Evolutionary conservation across 2,797 vertebrate species (phyloP).

Genomic region (Coilia nasus): DNA sequence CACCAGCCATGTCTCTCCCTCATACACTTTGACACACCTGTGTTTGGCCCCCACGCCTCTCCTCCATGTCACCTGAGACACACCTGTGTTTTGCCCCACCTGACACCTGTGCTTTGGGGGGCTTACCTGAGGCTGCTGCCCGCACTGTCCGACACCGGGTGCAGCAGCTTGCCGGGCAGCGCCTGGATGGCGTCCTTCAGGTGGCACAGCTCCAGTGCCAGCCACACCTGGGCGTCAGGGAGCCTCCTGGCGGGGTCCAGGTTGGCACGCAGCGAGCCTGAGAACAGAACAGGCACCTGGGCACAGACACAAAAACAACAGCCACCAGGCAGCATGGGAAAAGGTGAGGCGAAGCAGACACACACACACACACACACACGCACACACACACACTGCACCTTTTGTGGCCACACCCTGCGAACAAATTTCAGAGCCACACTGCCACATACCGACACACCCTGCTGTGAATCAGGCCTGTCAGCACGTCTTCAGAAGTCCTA

Average conservation of each 20-base stretch:
- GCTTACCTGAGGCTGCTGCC: slow-evolving; percentile 71
- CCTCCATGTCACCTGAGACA: not conserved
- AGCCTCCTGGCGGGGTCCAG: slow-evolving; percentile 67
- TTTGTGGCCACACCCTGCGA: slow-evolving; percentile 43
- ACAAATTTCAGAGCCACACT: slow-evolving; percentile 48
- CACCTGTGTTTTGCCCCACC: not conserved
- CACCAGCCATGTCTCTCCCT: not conserved
- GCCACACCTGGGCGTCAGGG: slow-evolving; percentile 66
- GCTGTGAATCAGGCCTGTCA: not conserved
- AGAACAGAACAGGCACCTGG: slow-evolving; percentile 68
- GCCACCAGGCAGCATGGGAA: slow-evolving; percentile 13
- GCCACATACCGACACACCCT: slow-evolving; percentile 23
- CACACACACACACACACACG: not conserved
- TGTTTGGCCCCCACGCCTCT: not conserved
- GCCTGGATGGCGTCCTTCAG: slow-evolving; percentile 66
- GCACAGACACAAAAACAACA: slow-evolving; percentile 14
- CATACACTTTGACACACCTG: not conserved
- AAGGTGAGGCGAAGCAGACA: not conserved
- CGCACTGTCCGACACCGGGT: slow-evolving; percentile 67
- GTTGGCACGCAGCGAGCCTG: slow-evolving; percentile 66
- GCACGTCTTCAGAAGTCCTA: not conserved
- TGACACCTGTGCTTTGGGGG: not conserved
- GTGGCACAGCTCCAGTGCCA: slow-evolving; percentile 65
- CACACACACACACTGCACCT: slow-evolving; percentile 17
- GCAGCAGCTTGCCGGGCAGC: slow-evolving; percentile 66